Evolutionary conservation across 2,113 vertebrate genomes (phyloP), one percentile per base, ranked within the genome.

Genomic region (Gavialis gangeticus): DNA sequence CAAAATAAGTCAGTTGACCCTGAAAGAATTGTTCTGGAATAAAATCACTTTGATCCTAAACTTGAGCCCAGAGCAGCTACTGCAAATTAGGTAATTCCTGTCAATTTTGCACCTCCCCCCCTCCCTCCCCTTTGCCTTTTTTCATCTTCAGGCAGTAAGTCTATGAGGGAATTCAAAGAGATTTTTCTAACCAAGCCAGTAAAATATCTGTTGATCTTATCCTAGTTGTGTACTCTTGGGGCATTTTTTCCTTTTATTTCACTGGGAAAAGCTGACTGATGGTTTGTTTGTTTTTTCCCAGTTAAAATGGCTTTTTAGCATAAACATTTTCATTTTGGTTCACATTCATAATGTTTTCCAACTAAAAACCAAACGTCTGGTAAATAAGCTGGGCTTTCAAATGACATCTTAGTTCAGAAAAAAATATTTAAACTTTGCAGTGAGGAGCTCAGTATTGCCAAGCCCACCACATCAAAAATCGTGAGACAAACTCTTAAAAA

Each of bases 111-210:
- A 24, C 46, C 46, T 46, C 46, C 46, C 46, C 46, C 46, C 46
- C 46, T 9, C 46, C 46, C 46, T 46, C 37, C 46, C 46, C 46
- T 46, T 46, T 46, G 46, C 46, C 46, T 46, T 46, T 55, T 3
- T 16, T 69, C 10, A 84, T 84, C 14, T 27, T 27, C 4, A 34
- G 30, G 46, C 22, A 91, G 55, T 78, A 89, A 87, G 79, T 54
- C 27, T 7, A 34, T 2, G 2, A 1, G 0, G 5, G 8, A 12
- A 27, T 46, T 3, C 2, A 14, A 21, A 86, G 84, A 1, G 17
- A 62, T 14, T 60, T 87, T 57, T 1, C 0, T 6, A 62, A 34
- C 5, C 60, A 54, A 64, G 34, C 10, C 15, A 56, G 6, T 24
- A n/a, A 15, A 77, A 9, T 71, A 2, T 9, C 57, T 76, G 22